A percentile compares a stretch with the other conserved stretches of the same genome.
Evolutionary conservation across 2,113 vertebrate genomes (phyloP).

Genomic region (Oceanites oceanicus): DNA sequence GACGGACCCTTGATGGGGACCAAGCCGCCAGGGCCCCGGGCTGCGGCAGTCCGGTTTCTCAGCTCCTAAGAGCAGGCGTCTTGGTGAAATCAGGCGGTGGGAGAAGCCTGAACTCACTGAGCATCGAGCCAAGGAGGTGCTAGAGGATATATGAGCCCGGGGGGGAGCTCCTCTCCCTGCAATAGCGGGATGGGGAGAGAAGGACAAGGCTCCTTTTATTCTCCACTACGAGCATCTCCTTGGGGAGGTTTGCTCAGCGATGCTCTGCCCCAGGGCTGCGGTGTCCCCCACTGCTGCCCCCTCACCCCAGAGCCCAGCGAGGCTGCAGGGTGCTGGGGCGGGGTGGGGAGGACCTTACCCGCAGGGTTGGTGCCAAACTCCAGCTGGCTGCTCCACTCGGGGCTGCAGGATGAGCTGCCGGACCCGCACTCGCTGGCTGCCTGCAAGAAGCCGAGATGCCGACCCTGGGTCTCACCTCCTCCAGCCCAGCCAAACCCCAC

Average conservation of each 20-base stretch:
- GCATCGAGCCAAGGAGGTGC: background rate
- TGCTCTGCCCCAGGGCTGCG: background rate
- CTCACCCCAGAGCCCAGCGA: background rate
- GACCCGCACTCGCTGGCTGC: constrained; percentile 85
- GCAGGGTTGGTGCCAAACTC: constrained; percentile 84
- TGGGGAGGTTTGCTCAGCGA: accelerated
- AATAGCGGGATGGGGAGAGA: background rate
- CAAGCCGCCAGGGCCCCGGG: accelerated
- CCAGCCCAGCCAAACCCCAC: background rate
- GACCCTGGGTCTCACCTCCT: background rate
- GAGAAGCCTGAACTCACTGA: background rate
- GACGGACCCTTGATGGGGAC: background rate
- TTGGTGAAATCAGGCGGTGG: background rate
- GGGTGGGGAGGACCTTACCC: constrained; percentile 70
- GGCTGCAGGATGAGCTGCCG: constrained; percentile 91
- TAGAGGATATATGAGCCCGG: background rate
- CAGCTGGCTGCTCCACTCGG: constrained; percentile 91
- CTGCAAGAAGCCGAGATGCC: constrained; percentile 67
- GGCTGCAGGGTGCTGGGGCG: accelerated
- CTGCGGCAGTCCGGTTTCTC: background rate
- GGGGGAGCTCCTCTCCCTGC: background rate
- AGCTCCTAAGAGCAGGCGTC: background rate
- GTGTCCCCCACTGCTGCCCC: background rate
- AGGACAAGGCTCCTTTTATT: background rate
- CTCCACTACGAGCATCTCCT: accelerated